Percentiles rank a stretch among this genome's conserved stretches.
Evolutionary conservation across 2,113 vertebrate genomes (phyloP).

Genomic region (Heterotis niloticus): DNA sequence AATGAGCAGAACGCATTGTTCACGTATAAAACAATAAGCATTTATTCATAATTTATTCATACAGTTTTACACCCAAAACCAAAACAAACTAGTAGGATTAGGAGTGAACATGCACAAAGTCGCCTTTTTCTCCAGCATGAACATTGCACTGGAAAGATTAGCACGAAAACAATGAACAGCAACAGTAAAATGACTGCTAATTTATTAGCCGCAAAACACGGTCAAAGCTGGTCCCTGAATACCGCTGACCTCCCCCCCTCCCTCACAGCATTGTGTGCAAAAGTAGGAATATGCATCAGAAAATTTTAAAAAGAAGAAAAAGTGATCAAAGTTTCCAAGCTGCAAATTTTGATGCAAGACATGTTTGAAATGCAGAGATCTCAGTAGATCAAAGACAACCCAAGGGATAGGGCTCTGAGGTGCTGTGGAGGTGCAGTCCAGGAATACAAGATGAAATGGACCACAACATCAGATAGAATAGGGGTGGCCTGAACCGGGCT

Average conservation of each 20-base stretch:
- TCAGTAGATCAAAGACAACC: constrained; percentile 10
- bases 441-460: constrained; percentile 1
- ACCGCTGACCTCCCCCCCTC: no score
- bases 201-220: no score
- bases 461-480: neutral
- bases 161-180: no score
- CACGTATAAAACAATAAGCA: constrained; percentile 15
- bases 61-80: no score
- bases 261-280: constrained; percentile 5
- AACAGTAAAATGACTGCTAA: no score
- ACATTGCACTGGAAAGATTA: no score
- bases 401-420: neutral
- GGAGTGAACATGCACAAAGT: no score
- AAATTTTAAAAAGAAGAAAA: neutral
- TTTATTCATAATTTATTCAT: no score
- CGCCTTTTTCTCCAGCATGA: no score
- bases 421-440: neutral
- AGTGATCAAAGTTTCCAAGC: neutral
- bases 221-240: no score
- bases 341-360: neutral
- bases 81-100: no score
- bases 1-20: constrained; percentile 17
- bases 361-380: constrained; percentile 4
- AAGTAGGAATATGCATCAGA: neutral
- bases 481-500: neutral